Evolutionary conservation across 2,888 invertebrate genomes (phyloP).

Genomic region (Melinaea marsaeus): DNA sequence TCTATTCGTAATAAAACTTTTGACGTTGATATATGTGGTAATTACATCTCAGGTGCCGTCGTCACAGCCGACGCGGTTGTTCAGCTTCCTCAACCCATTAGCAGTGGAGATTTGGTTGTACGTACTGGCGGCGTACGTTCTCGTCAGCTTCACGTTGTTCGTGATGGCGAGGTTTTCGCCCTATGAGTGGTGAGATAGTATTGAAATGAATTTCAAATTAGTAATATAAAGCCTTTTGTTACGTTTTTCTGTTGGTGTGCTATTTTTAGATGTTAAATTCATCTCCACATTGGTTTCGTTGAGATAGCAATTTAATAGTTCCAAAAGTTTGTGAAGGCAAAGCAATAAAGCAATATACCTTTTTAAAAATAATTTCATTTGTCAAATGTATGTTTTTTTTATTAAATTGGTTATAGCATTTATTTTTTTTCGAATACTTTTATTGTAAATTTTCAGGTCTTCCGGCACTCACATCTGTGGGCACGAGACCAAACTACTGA

Average conservation of each 20-base stretch:
- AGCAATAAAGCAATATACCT: too few relatives aligned
- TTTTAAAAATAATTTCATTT: too few relatives aligned
- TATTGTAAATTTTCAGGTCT: constrained; percentile 46
- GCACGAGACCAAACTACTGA: constrained; percentile 89
- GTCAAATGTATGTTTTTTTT: background rate
- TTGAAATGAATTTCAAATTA: background rate
- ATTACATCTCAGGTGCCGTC: constrained; percentile 84
- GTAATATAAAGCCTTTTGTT: background rate
- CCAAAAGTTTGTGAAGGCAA: too few relatives aligned
- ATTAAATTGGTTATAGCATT: background rate
- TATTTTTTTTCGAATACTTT: background rate
- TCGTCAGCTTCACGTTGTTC: constrained; percentile 95
- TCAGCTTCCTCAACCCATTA: constrained; percentile 97
- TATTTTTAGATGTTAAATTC: too few relatives aligned
- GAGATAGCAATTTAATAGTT: too few relatives aligned
- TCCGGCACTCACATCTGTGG: constrained; percentile 86
- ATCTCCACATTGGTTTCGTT: too few relatives aligned
- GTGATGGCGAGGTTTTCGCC: constrained; percentile 98
- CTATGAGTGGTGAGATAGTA: constrained; percentile 87
- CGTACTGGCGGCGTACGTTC: constrained; percentile 94
- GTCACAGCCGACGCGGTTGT: constrained; percentile 90
- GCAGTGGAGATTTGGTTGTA: constrained; percentile 98
- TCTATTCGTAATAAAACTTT: too few relatives aligned
- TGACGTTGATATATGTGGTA: too few relatives aligned
- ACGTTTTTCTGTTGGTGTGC: background rate